phyloP scores from a whole-genome alignment of 2,888 invertebrate genomes.

The Polylopha cassiicola region DNA sequence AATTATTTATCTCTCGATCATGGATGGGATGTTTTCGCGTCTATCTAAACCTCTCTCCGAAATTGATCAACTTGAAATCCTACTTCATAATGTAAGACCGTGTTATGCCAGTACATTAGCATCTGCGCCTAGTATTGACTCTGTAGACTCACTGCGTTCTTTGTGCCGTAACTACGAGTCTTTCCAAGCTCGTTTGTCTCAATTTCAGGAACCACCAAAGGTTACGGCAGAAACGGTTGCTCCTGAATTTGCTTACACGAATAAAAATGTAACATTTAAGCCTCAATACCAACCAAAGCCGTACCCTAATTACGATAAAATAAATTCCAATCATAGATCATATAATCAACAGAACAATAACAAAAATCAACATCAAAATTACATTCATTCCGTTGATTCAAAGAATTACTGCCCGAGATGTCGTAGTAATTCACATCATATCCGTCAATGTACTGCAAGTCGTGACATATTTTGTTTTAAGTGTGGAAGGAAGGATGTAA shows the following conservation, averaged over 20 bases:
- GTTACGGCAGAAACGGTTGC: constrained; percentile 13
- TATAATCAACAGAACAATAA: not conserved
- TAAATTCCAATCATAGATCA: not conserved
- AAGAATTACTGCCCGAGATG: not conserved
- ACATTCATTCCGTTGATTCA: too few relatives aligned
- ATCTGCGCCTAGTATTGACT: not conserved
- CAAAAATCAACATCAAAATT: not conserved
- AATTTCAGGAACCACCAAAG: constrained; percentile 25
- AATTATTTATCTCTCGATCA: constrained; percentile 1
- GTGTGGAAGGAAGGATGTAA: constrained; percentile 10
- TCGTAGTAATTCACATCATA: constrained; percentile 3
- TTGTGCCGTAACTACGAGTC: constrained; percentile 26
- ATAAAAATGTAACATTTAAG: too few relatives aligned
- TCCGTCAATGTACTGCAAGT: constrained; percentile 3
- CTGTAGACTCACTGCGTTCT: constrained; percentile 6
- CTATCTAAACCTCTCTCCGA: not conserved
- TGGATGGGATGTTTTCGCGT: not conserved
- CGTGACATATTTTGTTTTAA: constrained; percentile 4
- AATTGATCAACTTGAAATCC: not conserved
- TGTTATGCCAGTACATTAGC: not conserved
- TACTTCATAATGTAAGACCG: not conserved
- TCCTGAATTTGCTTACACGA: constrained; percentile 23
- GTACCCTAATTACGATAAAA: too few relatives aligned
- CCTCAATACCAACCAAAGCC: too few relatives aligned
- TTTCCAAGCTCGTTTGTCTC: constrained; percentile 9